These are phyloP conservation scores for Sorex araneus DNA, from an alignment of 2,113 vertebrate genomes.

Conservation along the genomic window DNA sequence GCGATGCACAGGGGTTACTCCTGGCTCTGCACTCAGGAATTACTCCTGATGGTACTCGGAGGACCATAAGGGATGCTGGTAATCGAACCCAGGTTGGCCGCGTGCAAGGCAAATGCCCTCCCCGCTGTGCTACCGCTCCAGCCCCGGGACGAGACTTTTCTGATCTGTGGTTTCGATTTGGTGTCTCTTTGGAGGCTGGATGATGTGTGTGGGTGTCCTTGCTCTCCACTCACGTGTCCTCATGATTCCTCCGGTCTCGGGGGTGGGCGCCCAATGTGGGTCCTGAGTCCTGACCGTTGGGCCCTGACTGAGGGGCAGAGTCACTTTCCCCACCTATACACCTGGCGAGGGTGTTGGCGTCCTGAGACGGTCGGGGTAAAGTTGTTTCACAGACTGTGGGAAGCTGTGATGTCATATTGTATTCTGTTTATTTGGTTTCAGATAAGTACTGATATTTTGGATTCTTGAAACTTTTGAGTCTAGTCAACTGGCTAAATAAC, in stretches of 20 bases:
- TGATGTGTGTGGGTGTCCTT: neutral
- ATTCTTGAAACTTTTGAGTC: neutral
- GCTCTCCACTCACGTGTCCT: neutral
- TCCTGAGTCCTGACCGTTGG: neutral
- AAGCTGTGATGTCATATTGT: neutral
- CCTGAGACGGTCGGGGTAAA: neutral
- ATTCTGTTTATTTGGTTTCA: conserved; percentile 52
- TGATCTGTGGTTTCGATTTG: conserved; percentile 16
- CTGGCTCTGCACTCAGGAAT: too few species aligned
- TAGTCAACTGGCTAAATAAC: neutral
- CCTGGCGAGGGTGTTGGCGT: neutral
- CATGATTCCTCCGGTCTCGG: neutral
- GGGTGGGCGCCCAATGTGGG: neutral
- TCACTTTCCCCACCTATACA: neutral
- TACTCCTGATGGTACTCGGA: too few species aligned
- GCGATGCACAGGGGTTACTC: too few species aligned
- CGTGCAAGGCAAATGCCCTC: too few species aligned
- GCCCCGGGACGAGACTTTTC: neutral
- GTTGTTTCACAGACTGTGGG: neutral
- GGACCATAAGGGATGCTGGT: too few species aligned
- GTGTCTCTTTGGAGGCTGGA: neutral
- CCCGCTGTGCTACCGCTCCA: too few species aligned
- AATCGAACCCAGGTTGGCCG: too few species aligned
- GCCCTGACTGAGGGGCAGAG: neutral
- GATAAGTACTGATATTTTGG: neutral